Base-by-base conservation (phyloP, 2,797 vertebrate genomes). In the Emys orbicularis region DNA sequence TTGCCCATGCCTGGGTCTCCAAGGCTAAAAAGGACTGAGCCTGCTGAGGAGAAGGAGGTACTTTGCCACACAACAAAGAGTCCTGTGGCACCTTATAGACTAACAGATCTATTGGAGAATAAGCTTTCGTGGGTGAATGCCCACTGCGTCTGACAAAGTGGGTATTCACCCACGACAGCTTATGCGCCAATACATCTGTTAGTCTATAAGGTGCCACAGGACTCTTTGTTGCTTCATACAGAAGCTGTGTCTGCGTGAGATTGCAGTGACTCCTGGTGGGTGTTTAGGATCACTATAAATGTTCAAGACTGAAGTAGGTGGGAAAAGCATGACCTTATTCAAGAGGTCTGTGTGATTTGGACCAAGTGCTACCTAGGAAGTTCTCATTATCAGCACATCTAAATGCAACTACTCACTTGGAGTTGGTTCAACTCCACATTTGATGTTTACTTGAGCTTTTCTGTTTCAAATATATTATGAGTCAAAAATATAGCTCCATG, bases 251-350 rank as follows among this genome's bases (percentile, higher is more conserved):
- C n/a, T 72, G 37, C 68, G 12, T 72, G 72, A 18, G 49, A 88
- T 59, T 52, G 83, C n/a, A 92, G 3, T 37, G 15, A 57, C 4
- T 81, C 5, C 53, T 56, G 25, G 16, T 29, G 27, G 16, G 6
- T 81, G 13, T 57, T 41, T 57, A 41, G 15, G 53, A 44, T 81
- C 27, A 57, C 23, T 25, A 57, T 37, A 29, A 56, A 56, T 23
- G 54, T 27, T 13, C 13, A 16, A 18, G 27, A 2, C 54, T 44
- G 0, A 74, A 89, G 4, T 19, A 76, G 0, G 0, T 13, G 16
- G 3, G 41, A 76, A 57, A 3, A 84, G 8, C 12, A 19, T 3
- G 6, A n/a, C 18, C 80, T 34, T 81, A 21, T 89, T 87, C 10
- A 87, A n/a, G 41, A 89, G 27, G 23, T 2, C 13, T 1, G 0